These are phyloP conservation scores for Drosophila ohnishii DNA, from an alignment of 1,140 invertebrate genomes.

Conservation along the genomic window DNA sequence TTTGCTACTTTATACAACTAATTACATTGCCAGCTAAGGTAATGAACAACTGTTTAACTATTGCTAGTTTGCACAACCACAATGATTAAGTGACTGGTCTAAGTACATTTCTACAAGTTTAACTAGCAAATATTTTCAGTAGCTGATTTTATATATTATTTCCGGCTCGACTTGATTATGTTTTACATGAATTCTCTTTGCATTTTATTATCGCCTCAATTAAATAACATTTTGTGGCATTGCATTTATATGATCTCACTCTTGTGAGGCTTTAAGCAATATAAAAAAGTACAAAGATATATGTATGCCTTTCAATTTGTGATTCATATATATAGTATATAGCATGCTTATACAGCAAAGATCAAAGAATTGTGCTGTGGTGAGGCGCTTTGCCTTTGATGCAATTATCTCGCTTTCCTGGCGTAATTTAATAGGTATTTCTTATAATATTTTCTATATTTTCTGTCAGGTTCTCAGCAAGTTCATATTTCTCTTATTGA, in stretches of 20 bases:
- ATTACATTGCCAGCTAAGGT: not conserved
- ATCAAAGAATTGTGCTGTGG: constrained; percentile 30
- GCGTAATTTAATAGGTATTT: constrained; percentile 32
- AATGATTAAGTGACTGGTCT: not conserved
- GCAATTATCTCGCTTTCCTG: constrained; percentile 40
- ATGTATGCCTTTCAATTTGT: not conserved
- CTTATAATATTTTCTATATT: not conserved
- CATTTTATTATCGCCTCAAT: constrained; percentile 25
- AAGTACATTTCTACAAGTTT: not conserved
- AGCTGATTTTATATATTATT: not conserved
- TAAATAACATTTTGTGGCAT: constrained; percentile 13
- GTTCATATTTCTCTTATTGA: constrained; percentile 3
- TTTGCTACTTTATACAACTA: no score
- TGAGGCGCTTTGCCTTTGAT: constrained; percentile 39
- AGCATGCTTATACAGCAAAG: constrained; percentile 23
- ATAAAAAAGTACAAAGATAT: constrained; percentile 5
- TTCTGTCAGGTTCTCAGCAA: not conserved
- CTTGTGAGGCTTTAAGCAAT: constrained; percentile 9
- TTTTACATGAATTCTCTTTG: constrained; percentile 1
- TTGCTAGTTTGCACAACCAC: not conserved
- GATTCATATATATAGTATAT: not conserved
- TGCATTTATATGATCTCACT: constrained; percentile 40
- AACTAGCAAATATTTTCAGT: not conserved
- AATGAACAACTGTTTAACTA: constrained; percentile 21
- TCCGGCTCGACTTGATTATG: not conserved